A percentile compares a stretch with the other conserved stretches of the same genome.
Evolutionary conservation across 2,888 invertebrate genomes (phyloP).

Genomic region (Chironomus tentans): DNA sequence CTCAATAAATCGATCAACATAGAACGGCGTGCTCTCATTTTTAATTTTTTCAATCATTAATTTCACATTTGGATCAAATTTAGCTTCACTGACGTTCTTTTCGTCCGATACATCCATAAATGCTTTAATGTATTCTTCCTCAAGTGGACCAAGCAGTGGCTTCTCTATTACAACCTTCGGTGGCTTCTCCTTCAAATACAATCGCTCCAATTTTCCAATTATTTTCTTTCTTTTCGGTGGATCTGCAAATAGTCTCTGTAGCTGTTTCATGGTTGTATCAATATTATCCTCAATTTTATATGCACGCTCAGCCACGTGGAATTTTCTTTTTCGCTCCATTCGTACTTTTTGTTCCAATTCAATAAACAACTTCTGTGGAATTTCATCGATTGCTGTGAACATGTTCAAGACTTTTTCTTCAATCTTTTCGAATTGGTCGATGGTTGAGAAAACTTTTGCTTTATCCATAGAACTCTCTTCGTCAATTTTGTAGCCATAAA

Average conservation of each 20-base stretch:
- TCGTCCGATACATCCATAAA: neutral
- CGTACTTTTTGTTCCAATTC: constrained; percentile 34
- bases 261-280: constrained; percentile 36
- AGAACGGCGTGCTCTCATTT: neutral
- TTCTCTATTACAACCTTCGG: neutral
- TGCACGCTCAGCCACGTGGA: constrained; percentile 35
- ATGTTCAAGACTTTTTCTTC: neutral
- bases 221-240: constrained; percentile 34
- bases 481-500: neutral
- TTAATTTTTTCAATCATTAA: neutral
- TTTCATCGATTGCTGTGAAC: constrained; percentile 35
- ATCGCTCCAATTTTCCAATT: constrained; percentile 33
- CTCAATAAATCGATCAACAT: neutral
- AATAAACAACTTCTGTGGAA: constrained; percentile 32
- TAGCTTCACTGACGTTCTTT: neutral
- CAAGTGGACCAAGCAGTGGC: neutral
- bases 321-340: constrained; percentile 31
- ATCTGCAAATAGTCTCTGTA: constrained; percentile 37
- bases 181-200: constrained; percentile 30
- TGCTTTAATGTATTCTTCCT: neutral
- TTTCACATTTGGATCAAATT: neutral
- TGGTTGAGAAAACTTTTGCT: neutral
- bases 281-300: constrained; percentile 37
- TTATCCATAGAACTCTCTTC: too few relatives aligned
- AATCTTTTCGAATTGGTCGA: neutral